A percentile compares a stretch with the other conserved stretches of the same genome.
These are phyloP conservation scores for Lordiphosa mommai DNA, from an alignment of 1,140 invertebrate species.

Conservation along the genomic window DNA sequence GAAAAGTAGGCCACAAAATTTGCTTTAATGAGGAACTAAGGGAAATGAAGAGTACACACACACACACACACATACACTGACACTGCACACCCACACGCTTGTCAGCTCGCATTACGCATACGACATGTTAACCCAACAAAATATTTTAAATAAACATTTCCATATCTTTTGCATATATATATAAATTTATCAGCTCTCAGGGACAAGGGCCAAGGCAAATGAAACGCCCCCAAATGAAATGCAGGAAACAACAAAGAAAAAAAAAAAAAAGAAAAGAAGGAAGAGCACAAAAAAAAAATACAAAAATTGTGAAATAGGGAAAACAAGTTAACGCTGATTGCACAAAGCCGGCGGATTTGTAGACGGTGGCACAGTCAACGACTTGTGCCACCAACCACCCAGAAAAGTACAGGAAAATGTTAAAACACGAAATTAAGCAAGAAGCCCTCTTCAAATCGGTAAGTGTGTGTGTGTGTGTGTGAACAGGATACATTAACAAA, in stretches of 20 bases:
- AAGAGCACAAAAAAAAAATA: conserved; percentile 13
- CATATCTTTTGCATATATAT: conserved; percentile 46
- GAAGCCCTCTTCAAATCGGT: conserved; percentile 10
- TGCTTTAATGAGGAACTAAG: conserved; percentile 56
- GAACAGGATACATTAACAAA: conserved; percentile 73
- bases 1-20: conserved; percentile 14
- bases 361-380: conserved; percentile 63
- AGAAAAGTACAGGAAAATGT: conserved; percentile 43
- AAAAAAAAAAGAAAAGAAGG: conserved; percentile 21
- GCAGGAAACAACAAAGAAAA: neutral
- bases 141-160: conserved; percentile 68
- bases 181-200: conserved; percentile 23
- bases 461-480: conserved; percentile 25
- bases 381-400: conserved; percentile 6
- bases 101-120: conserved; percentile 38
- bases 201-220: conserved; percentile 2
- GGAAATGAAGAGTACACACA: conserved; percentile 36
- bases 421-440: conserved; percentile 70
- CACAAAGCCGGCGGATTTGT: conserved; percentile 71
- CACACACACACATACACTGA: conserved; percentile 6
- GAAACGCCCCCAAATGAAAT: neutral
- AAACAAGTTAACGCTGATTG: conserved; percentile 77
- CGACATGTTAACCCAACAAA: conserved; percentile 15
- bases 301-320: conserved; percentile 69
- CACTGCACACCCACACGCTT: neutral